Evolutionary conservation across 2,797 vertebrate species (phyloP), one percentile per base, ranked within the genome.

Genomic region (Hoplostethus atlanticus): DNA sequence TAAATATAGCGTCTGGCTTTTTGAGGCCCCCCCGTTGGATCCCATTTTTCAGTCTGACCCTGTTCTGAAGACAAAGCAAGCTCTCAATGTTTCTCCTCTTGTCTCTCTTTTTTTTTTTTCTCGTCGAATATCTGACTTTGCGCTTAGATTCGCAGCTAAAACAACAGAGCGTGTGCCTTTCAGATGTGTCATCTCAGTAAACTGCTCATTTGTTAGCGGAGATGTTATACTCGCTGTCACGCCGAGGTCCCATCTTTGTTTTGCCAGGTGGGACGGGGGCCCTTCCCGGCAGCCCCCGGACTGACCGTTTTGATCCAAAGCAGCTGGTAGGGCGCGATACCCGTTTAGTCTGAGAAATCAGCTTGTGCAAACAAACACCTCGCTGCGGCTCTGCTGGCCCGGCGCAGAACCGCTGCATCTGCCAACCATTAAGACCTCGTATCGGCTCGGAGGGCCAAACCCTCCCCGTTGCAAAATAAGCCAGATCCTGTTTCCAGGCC

Each of bases 291-390:
- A 11, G 28, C 66, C 83, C 74, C 0, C 21, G 21, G 17, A 34
- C 73, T 44, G 68, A 17, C 72, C 83, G 89, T 90, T 93, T 93
- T 96, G 96, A 98, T 98, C 95, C 92, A 93, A 95, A 94, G 77
- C 97, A 97, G 96, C 97, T 98, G 97, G 89, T 84, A 76, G 82
- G 84, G 89, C 77, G 89, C 85, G 93, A 95, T 96, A 95, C 92
- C 93, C 86, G 95, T 96, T 96, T 94, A 95, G 94, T 92, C 95
- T 95, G 94, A 93, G 94, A 96, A 96, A 94, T 94, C 94, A 96
- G 95, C 95, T 95, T 96, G 94, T 95, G 89, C 94, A 98, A 98
- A 98, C 96, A 98, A 98, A 97, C 96, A 95, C 91, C 93, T 95
- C 93, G 21, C 95, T 91, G 89, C 93, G 89, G 88, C 89, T 82